A percentile compares a stretch with the other conserved stretches of the same genome.
Evolutionary conservation across 2,797 vertebrate species (phyloP).

Genomic region (Scarus forsteni): DNA sequence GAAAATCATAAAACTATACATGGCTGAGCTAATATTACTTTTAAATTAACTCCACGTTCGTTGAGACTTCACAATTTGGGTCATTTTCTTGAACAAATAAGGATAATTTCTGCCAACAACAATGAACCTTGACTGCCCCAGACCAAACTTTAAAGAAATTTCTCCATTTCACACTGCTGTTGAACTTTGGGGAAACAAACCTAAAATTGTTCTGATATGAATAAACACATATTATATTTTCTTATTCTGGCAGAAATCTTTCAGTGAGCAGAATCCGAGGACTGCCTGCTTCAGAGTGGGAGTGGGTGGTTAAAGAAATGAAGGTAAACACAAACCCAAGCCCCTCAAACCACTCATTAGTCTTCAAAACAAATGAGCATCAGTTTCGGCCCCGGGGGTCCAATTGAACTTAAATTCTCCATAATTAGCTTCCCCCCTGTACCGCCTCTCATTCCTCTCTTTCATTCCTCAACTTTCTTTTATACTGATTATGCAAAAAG

Average conservation of each 20-base stretch:
- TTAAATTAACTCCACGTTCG: too few relatives aligned
- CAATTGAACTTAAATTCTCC: conserved; percentile 33
- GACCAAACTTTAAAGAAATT: too few relatives aligned
- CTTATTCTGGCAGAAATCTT: background rate
- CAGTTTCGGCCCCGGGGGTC: conserved; percentile 30
- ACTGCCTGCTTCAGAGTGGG: conserved; percentile 10
- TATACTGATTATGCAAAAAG: background rate
- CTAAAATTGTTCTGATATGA: background rate
- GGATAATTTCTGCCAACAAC: background rate
- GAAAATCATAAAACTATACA: too few relatives aligned
- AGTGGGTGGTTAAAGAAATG: conserved; percentile 14
- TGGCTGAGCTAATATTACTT: too few relatives aligned
- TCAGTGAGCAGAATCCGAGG: conserved; percentile 10
- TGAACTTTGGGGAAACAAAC: background rate
- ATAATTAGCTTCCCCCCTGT: conserved; percentile 29
- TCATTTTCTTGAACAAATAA: too few relatives aligned
- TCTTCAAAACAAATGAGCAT: conserved; percentile 53
- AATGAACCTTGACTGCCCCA: too few relatives aligned
- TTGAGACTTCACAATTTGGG: too few relatives aligned
- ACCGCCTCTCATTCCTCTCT: conserved; percentile 14
- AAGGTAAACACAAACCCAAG: conserved; percentile 12
- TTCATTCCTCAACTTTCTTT: background rate
- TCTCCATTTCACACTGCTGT: background rate
- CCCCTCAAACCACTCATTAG: conserved; percentile 26
- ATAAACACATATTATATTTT: conserved; percentile 12